These are phyloP conservation scores for Takifugu flavidus DNA, from an alignment of 2,113 vertebrate species.

Conservation along the genomic window DNA sequence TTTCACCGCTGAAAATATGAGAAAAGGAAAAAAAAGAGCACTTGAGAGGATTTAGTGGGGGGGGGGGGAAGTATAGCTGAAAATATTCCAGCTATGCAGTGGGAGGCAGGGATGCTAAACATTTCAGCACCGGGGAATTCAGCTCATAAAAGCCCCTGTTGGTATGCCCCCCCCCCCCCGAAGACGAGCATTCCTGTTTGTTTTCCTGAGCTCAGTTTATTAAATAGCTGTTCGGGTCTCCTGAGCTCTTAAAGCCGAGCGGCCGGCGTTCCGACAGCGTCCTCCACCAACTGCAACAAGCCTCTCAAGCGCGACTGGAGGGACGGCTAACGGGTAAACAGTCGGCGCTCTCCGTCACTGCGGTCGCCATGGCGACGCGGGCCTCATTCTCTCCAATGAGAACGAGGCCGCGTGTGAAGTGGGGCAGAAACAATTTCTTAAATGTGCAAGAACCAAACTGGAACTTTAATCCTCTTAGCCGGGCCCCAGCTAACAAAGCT, in stretches of 20 bases:
- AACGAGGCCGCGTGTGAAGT: slow-evolving; percentile 71
- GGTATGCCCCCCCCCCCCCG: slow-evolving; percentile 46
- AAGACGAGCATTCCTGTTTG: slow-evolving; percentile 38
- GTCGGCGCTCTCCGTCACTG: slow-evolving; percentile 36
- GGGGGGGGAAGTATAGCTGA: slow-evolving; percentile 49
- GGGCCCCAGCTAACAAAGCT: slow-evolving; percentile 67
- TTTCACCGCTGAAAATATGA: slow-evolving; percentile 34
- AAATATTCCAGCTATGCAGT: slow-evolving; percentile 77
- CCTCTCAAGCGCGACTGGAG: slow-evolving; percentile 7
- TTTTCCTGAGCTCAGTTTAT: slow-evolving; percentile 20
- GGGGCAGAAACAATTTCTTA: slow-evolving; percentile 79
- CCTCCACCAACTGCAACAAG: slow-evolving; percentile 6
- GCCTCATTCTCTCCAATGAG: slow-evolving; percentile 44
- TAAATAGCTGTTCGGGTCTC: slow-evolving; percentile 7
- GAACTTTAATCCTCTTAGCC: slow-evolving; percentile 79
- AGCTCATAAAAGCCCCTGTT: slow-evolving; percentile 55
- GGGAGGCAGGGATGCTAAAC: slow-evolving; percentile 64
- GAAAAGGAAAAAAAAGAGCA: slow-evolving; percentile 37
- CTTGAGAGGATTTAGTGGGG: slow-evolving; percentile 46
- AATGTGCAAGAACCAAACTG: slow-evolving; percentile 76
- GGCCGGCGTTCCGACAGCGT: slow-evolving; percentile 6
- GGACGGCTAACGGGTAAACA: slow-evolving; percentile 36
- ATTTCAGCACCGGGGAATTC: slow-evolving; percentile 63
- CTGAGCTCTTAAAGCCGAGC: slow-evolving; percentile 4
- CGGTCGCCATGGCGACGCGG: slow-evolving; percentile 66